A percentile compares a stretch with the other conserved stretches of the same genome.
Conservation (phyloP, 2,113 vertebrate species). For the Tachysurus vachellii region DNA sequence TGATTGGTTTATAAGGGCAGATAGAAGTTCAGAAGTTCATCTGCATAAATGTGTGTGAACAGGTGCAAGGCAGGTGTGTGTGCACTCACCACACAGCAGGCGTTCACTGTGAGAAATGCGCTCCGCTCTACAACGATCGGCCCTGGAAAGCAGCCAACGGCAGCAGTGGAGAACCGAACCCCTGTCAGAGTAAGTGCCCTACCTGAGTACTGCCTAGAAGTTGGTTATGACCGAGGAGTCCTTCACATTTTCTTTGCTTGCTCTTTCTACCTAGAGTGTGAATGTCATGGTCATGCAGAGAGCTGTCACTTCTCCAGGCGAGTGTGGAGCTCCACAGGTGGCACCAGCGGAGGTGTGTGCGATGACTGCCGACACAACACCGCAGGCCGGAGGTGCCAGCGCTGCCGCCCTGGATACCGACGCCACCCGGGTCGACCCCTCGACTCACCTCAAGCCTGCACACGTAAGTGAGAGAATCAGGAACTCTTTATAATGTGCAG, state of each 20-base stretch:
- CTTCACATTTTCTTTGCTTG: background rate
- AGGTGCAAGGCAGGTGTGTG: constrained; percentile 72
- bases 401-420: constrained; percentile 79
- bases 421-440: constrained; percentile 71
- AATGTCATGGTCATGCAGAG: constrained; percentile 81
- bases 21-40: background rate
- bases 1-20: background rate
- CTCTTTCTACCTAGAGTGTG: constrained; percentile 73
- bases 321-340: constrained; percentile 77
- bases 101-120: constrained; percentile 84
- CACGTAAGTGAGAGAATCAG: constrained; percentile 69
- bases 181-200: constrained; percentile 82
- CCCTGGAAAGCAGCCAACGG: constrained; percentile 86
- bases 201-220: background rate
- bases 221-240: background rate
- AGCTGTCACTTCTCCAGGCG: constrained; percentile 82
- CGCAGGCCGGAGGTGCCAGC: constrained; percentile 79
- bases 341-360: constrained; percentile 79
- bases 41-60: constrained; percentile 41
- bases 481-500: background rate
- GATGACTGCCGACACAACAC: constrained; percentile 83
- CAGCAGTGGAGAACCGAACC: constrained; percentile 79
- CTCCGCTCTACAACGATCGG: constrained; percentile 78
- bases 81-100: constrained; percentile 86
- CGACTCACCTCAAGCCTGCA: constrained; percentile 76